Evolutionary conservation across 1,140 invertebrate genomes (phyloP).

Genomic region (Eufriesea mexicana): DNA sequence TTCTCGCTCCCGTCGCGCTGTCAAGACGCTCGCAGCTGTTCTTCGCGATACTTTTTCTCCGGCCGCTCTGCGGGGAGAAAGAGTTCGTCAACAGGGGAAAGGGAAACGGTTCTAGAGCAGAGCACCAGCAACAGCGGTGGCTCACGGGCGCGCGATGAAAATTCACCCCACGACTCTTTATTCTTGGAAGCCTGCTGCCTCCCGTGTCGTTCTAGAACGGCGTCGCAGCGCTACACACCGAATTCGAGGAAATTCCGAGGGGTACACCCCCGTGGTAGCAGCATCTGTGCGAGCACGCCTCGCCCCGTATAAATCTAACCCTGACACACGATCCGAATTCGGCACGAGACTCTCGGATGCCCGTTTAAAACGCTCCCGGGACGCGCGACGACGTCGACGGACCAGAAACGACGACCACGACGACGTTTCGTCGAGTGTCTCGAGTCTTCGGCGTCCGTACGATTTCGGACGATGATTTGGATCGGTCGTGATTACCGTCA

Average conservation of each 20-base stretch:
- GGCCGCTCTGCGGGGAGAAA: constrained; percentile 19
- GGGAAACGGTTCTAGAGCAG: constrained; percentile 9
- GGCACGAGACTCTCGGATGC: constrained; percentile 11
- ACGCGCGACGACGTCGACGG: not conserved
- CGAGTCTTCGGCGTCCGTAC: constrained; percentile 13
- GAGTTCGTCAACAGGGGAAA: constrained; percentile 24
- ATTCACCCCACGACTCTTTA: constrained; percentile 76
- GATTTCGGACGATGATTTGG: not conserved
- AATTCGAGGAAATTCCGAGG: constrained; percentile 37
- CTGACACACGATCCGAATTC: constrained; percentile 21
- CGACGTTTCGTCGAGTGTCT: constrained; percentile 1
- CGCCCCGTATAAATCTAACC: constrained; percentile 54
- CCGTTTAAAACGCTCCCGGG: not conserved
- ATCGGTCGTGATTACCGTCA: not conserved
- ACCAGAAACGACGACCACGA: not conserved
- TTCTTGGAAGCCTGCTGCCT: constrained; percentile 70
- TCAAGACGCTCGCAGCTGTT: constrained; percentile 61
- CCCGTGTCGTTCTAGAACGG: constrained; percentile 46
- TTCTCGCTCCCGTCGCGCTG: constrained; percentile 33
- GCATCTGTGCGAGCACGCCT: constrained; percentile 59
- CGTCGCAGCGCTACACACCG: constrained; percentile 21
- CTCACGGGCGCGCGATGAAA: constrained; percentile 60
- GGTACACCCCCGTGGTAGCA: not conserved
- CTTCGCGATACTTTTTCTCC: constrained; percentile 40
- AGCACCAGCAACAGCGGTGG: not conserved